Evolutionary conservation across 2,888 invertebrate genomes (phyloP).

Genomic region (Herminia tarsipennalis): DNA sequence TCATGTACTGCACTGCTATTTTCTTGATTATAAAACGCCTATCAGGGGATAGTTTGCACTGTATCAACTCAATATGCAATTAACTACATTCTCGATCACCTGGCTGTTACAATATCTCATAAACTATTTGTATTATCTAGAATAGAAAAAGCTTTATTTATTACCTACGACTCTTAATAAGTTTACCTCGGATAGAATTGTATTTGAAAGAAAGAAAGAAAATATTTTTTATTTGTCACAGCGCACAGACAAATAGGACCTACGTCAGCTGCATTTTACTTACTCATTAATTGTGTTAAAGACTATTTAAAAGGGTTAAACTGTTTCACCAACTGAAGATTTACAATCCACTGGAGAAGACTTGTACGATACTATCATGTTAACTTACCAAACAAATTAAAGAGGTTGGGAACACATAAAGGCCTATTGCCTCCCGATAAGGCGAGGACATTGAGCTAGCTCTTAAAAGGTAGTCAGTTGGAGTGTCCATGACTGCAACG

Average conservation of each 20-base stretch:
- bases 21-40: slow-evolving; percentile 71
- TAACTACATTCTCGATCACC: slow-evolving; percentile 1
- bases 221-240: too few species aligned
- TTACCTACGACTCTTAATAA: too few species aligned
- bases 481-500: slow-evolving; percentile 51
- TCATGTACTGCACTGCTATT: slow-evolving; percentile 64
- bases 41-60: slow-evolving; percentile 55
- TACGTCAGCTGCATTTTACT: too few species aligned
- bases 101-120: too few species aligned
- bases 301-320: too few species aligned
- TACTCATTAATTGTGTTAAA: too few species aligned
- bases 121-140: too few species aligned
- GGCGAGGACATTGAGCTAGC: slow-evolving; percentile 54
- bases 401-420: slow-evolving; percentile 37
- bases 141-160: slow-evolving; percentile 2
- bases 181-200: too few species aligned
- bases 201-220: too few species aligned
- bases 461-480: slow-evolving; percentile 77
- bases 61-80: slow-evolving; percentile 46
- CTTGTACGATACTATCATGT: slow-evolving; percentile 29
- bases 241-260: too few species aligned
- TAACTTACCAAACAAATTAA: slow-evolving; percentile 35
- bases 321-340: too few species aligned
- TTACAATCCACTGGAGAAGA: slow-evolving; percentile 13
- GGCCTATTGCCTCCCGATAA: slow-evolving; percentile 53